These are phyloP conservation scores for Bombycilla garrulus DNA, from an alignment of 2,113 vertebrate genomes.

Conservation along the genomic window DNA sequence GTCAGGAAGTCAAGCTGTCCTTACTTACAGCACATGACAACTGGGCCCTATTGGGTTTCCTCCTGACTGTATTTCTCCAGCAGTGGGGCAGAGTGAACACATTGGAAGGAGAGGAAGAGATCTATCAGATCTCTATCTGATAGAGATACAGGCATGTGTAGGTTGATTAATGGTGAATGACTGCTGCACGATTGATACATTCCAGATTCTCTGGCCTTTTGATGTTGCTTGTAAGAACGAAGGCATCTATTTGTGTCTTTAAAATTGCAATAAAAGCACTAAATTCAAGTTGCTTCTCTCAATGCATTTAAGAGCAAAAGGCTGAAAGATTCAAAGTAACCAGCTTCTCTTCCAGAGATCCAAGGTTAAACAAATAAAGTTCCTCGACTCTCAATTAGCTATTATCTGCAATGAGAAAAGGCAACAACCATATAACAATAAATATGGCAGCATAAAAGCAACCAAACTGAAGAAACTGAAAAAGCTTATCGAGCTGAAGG, in stretches of 20 bases:
- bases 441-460: conserved; percentile 46
- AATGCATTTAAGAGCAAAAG: conserved; percentile 38
- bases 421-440: conserved; percentile 16
- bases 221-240: conserved; percentile 38
- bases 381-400: conserved; percentile 46
- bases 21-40: background rate
- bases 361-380: conserved; percentile 70
- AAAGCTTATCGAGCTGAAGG: background rate
- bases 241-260: conserved; percentile 49
- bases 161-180: conserved; percentile 35
- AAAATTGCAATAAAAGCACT: conserved; percentile 56
- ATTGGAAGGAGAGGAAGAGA: background rate
- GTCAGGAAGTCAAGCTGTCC: background rate
- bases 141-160: background rate
- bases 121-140: background rate
- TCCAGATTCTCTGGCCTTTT: conserved; percentile 56
- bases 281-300: conserved; percentile 51
- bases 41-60: background rate
- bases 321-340: conserved; percentile 60
- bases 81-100: background rate
- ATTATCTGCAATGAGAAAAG: conserved; percentile 55
- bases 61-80: background rate
- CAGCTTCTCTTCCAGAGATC: conserved; percentile 39
- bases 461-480: conserved; percentile 13
- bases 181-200: background rate